A percentile compares a stretch with the other conserved stretches of the same genome.
Conservation (phyloP, 2,888 invertebrate species). For the Macrophya annulata region DNA sequence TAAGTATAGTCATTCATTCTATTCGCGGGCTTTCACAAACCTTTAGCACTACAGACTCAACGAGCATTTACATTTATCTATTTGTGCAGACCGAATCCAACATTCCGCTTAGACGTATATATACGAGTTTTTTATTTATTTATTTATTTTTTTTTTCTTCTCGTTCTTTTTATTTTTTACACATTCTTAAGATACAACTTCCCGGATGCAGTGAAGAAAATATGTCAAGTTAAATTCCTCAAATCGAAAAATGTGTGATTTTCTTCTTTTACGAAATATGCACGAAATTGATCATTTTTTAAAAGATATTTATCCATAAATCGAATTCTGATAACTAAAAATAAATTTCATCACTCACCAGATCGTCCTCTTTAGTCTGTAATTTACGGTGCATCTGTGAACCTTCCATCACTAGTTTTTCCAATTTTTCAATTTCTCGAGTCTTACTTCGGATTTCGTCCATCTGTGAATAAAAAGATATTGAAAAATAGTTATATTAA, state of each 20-base stretch:
- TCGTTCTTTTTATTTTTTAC: not conserved
- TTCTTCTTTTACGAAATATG: not conserved
- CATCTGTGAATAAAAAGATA: constrained; percentile 63
- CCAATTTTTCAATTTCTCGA: constrained; percentile 71
- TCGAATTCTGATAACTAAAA: no score
- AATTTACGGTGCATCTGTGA: constrained; percentile 66
- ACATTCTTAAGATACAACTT: not conserved
- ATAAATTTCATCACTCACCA: constrained; percentile 64
- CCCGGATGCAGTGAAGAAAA: not conserved
- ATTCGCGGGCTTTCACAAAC: constrained; percentile 52
- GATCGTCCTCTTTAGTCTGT: constrained; percentile 65
- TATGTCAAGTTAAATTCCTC: not conserved
- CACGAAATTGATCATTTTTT: no score
- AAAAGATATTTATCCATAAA: no score
- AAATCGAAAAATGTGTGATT: no score
- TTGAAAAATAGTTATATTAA: not conserved
- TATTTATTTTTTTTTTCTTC: not conserved
- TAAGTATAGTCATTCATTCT: constrained; percentile 52
- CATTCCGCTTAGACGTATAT: no score
- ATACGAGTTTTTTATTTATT: no score
- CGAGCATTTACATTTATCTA: constrained; percentile 5
- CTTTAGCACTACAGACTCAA: not conserved
- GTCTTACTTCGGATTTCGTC: constrained; percentile 72
- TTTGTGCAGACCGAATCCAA: not conserved
- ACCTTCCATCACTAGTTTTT: constrained; percentile 65